Evolutionary conservation across 2,113 vertebrate genomes (phyloP).

Genomic region (Raja brachyura): DNA sequence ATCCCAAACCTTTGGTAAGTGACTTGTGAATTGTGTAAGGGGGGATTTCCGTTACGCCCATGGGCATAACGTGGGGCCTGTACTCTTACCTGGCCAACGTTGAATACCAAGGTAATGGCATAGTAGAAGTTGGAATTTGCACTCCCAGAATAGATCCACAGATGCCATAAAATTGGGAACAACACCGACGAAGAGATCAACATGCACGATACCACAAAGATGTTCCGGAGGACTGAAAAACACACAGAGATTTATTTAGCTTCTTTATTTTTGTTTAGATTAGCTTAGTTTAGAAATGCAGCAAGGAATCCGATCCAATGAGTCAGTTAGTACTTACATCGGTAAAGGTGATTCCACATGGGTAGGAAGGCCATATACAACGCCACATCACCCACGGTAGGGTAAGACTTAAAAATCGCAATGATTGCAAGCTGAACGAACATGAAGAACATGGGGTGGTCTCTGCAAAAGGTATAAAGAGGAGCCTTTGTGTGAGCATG

Average conservation of each 20-base stretch:
- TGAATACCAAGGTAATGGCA: constrained; percentile 92
- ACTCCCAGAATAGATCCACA: constrained; percentile 97
- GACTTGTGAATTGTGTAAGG: too few species aligned
- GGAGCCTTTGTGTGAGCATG: neutral
- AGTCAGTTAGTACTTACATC: constrained; percentile 69
- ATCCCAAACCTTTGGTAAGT: too few species aligned
- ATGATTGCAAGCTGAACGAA: constrained; percentile 93
- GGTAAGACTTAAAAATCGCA: constrained; percentile 96
- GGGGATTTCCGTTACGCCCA: too few species aligned
- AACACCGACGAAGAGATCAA: constrained; percentile 82
- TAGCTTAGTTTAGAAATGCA: too few species aligned
- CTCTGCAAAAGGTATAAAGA: constrained; percentile 57
- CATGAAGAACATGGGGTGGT: constrained; percentile 91
- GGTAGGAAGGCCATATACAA: constrained; percentile 95
- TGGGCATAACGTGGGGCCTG: too few species aligned
- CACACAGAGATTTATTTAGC: neutral
- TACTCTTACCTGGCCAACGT: constrained; percentile 80
- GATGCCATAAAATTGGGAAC: constrained; percentile 96
- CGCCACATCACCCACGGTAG: constrained; percentile 84
- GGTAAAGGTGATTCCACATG: constrained; percentile 85
- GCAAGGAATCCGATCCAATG: too few species aligned
- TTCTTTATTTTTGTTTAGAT: too few species aligned
- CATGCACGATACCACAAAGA: constrained; percentile 84
- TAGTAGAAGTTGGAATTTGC: constrained; percentile 99
- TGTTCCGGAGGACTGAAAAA: constrained; percentile 80